Base-by-base conservation (phyloP, 2,797 vertebrate genomes). In the Pterois miles region DNA sequence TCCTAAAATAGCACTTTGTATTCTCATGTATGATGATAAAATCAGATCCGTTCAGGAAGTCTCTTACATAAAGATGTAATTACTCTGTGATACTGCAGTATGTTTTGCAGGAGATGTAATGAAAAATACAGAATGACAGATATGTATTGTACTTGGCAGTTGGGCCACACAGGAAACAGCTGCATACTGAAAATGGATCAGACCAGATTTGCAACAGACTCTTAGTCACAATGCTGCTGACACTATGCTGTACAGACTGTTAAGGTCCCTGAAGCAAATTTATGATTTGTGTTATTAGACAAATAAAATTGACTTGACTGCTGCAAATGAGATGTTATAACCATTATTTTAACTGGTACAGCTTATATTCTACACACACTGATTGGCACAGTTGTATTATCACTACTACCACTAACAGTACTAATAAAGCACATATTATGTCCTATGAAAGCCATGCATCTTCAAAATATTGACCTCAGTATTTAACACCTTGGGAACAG, bases 91-190 rank as follows among this genome's bases (percentile, higher is more conserved):
- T 11, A 31, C 40, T 20, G 13, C 23, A 53, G 1, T 5, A 6
- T 46, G 31, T 20, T 29, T 25, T 38, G 25, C 3, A 7, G 20
- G 20, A n/a, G 0, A 36, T 25, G 2, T 18, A 1, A 18, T 0
- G 8, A 6, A 22, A 48, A 64, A 54, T 9, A 11, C 40, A 64
- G 2, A 66, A 10, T 23, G n/a, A 8, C 52, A 64, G 20, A 23
- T 73, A 66, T 58, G 43, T 52, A 0, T 9, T 46, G n/a, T 6
- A 48, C 6, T 60, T 46, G 65, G 74, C 52, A 62, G 50, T 12
- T 22, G 20, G 0, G 11, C 48, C 9, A 29, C 25, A 73, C 48
- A 73, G 81, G 72, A 87, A 85, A 64, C 78, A 67, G 76, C 71
- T 86, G 82, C 80, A 25, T 12, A 46, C 43, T 46, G 43, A 18